A percentile compares a stretch with the other conserved stretches of the same genome.
These are phyloP conservation scores for Nebria brevicollis DNA, from an alignment of 2,888 invertebrate species.

Conservation along the genomic window DNA sequence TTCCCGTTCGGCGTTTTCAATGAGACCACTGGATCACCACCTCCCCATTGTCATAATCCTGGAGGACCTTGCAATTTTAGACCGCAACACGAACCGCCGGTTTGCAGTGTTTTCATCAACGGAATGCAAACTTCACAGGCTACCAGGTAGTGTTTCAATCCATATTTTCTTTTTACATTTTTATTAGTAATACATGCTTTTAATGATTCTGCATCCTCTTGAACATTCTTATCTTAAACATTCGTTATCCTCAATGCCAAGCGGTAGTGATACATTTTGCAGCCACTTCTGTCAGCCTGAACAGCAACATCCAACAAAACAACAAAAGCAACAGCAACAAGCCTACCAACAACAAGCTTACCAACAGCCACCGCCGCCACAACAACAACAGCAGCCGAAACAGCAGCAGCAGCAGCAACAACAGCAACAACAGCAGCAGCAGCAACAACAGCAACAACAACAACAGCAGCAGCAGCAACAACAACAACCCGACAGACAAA, in stretches of 20 bases:
- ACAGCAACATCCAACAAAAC: background rate
- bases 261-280: conserved; percentile 14
- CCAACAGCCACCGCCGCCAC: conserved; percentile 5
- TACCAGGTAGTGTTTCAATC: background rate
- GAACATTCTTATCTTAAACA: background rate
- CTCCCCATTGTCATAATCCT: conserved; percentile 39
- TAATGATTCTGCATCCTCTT: too few species aligned
- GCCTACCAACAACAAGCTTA: conserved; percentile 12
- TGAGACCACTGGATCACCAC: background rate
- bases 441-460: background rate
- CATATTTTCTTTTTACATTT: background rate
- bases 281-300: conserved; percentile 29
- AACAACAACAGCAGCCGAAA: conserved; percentile 2
- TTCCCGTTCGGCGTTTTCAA: conserved; percentile 24
- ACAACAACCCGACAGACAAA: background rate
- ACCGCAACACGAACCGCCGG: conserved; percentile 34
- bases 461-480: conserved; percentile 31
- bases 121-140: conserved; percentile 9
- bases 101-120: conserved; percentile 23
- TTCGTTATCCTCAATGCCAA: conserved; percentile 1
- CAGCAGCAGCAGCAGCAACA: conserved; percentile 18
- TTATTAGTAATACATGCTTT: too few species aligned
- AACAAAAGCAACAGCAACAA: conserved; percentile 7
- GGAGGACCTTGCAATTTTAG: conserved; percentile 36
- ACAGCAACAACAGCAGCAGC: background rate